Conservation (phyloP, 2,113 vertebrate species). For the Ibidorhyncha struthersii region DNA sequence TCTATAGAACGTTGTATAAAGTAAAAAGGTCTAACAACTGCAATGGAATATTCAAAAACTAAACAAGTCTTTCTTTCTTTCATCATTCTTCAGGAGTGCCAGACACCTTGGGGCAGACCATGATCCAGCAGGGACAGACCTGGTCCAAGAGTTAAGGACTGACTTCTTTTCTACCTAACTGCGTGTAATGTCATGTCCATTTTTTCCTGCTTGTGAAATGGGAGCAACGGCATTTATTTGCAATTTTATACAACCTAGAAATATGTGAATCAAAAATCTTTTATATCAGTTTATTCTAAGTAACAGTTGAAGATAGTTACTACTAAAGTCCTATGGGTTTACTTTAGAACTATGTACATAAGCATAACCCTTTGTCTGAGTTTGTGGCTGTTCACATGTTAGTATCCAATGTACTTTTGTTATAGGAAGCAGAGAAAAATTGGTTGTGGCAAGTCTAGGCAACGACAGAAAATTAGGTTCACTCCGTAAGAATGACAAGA, state of each 20-base stretch:
- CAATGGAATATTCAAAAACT: not conserved
- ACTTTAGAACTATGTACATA: not conserved
- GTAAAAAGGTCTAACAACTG: not conserved
- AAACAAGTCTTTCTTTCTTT: not conserved
- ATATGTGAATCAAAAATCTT: not conserved
- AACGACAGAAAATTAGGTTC: not conserved
- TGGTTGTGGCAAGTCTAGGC: not conserved
- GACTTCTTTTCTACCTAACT: not conserved
- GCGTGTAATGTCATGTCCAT: not conserved
- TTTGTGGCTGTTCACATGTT: not conserved
- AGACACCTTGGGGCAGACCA: not conserved
- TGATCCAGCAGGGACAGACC: not conserved
- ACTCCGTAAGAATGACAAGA: not conserved
- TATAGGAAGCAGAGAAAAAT: not conserved
- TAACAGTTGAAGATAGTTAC: not conserved
- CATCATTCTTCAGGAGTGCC: not conserved
- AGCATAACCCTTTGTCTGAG: not conserved
- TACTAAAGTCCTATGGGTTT: not conserved
- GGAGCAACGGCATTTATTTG: not conserved
- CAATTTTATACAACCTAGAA: not conserved
- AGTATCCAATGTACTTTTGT: not conserved
- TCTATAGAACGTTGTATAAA: not conserved
- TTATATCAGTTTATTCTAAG: not conserved
- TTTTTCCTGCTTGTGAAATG: not conserved
- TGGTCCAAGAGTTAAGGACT: not conserved